Base-by-base conservation (phyloP, 1,140 invertebrate species). In the Sinella curviseta region DNA sequence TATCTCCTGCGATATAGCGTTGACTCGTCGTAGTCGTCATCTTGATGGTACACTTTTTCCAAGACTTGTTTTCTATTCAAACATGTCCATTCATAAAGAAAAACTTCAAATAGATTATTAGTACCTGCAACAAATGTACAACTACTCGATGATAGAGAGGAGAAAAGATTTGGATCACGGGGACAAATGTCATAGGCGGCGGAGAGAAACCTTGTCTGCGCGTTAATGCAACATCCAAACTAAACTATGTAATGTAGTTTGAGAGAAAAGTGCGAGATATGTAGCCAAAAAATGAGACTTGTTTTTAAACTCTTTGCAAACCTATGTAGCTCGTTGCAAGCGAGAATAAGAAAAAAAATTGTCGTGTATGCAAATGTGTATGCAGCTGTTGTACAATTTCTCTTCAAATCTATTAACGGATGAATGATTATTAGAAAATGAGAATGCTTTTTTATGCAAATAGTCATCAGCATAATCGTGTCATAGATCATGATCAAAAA, bases 121-220 rank as follows among this genome's bases (percentile, higher is more conserved):
- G 65, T 70, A 33, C 65, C 65, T 70, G 65, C 65, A 70, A 70
- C 65, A 70, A 14, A 3, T n/a, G 2, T n/a, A 8, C 16, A 65
- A 65, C n/a, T n/a, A n/a, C n/a, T n/a, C n/a, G n/a, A n/a, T n/a
- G n/a, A n/a, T n/a, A n/a, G n/a, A 26, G 24, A 65, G 24, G 26
- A 65, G 57, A 26, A 26, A 33, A 70, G 26, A 70, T 70, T 70
- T 70, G 65, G 65, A 70, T 70, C 65, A 70, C 65, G 65, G 65
- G 65, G 65, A 70, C 65, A 70, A 70, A 70, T 70, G 65, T 70
- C 65, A n/a, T n/a, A 70, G 26, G 65, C 30, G 65, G 65, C 12
- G 31, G 28, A 70, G 30, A 70, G 26, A 70, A 70, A 70, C 31
- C 30, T 70, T 70, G 65, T 31, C 28, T 70, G 30, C 8, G 4